phyloP scores from a whole-genome alignment of 37 sponge, comb jelly and placozoan species.

The Chondrilla cf. caribensis region DNA sequence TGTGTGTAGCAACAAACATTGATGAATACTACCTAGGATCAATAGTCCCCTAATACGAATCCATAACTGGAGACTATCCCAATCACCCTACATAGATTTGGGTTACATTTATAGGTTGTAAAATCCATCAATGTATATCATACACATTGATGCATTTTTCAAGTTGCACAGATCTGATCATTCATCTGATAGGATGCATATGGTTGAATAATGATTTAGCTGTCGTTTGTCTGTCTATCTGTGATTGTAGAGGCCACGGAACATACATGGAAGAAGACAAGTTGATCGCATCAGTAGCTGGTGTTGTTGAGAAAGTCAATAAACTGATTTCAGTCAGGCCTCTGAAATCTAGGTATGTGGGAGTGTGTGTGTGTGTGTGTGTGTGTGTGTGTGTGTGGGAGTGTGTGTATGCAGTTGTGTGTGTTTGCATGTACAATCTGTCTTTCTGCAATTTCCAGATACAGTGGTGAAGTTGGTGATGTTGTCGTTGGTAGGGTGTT shows the following conservation, averaged over 20 bases:
- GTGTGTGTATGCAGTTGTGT: background rate
- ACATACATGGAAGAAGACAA: conserved; percentile 73
- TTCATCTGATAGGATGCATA: too few species aligned
- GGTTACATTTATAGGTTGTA: too few species aligned
- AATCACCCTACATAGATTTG: too few species aligned
- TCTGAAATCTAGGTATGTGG: conserved; percentile 71
- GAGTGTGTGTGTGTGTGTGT: background rate
- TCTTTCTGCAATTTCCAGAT: conserved; percentile 55
- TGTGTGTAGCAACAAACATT: too few species aligned
- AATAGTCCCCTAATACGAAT: too few species aligned
- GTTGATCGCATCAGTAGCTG: conserved; percentile 81
- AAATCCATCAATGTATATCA: too few species aligned
- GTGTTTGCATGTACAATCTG: background rate
- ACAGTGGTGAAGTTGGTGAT: conserved; percentile 95
- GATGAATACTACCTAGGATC: too few species aligned
- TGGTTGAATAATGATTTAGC: background rate
- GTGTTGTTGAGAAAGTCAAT: conserved; percentile 84
- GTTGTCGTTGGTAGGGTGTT: conserved; percentile 92
- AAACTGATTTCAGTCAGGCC: conserved; percentile 83
- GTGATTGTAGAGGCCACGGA: conserved; percentile 91
- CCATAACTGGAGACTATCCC: too few species aligned
- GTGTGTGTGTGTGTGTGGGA: background rate
- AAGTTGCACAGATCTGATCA: too few species aligned
- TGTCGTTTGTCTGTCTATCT: background rate
- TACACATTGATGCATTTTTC: too few species aligned